These are phyloP conservation scores for Elephas maximus DNA, from an alignment of 2,113 vertebrate genomes.

Conservation along the genomic window DNA sequence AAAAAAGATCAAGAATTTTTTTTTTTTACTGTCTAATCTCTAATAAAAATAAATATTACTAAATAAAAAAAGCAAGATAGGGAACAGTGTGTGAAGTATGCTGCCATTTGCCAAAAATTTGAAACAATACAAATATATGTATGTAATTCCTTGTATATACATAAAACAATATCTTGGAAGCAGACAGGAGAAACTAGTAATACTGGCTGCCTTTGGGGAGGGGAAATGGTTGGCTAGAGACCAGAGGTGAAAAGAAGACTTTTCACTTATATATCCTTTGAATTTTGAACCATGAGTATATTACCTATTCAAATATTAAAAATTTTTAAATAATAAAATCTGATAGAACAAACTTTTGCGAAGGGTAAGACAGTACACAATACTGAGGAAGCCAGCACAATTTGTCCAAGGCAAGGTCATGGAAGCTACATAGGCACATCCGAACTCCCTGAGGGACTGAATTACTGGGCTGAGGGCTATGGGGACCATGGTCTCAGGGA, in stretches of 20 bases:
- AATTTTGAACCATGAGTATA: constrained; percentile 3
- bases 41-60: neutral
- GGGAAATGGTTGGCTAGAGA: neutral
- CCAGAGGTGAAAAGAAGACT: constrained; percentile 3
- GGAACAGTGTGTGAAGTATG: neutral
- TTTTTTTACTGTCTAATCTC: neutral
- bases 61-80: neutral
- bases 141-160: neutral
- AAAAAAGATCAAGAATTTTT: neutral
- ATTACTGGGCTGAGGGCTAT: too few relatives aligned
- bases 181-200: neutral
- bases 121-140: neutral
- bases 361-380: too few relatives aligned
- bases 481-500: too few relatives aligned
- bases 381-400: too few relatives aligned
- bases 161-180: constrained; percentile 40
- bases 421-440: too few relatives aligned
- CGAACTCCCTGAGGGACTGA: too few relatives aligned
- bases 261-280: constrained; percentile 4
- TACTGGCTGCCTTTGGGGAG: neutral
- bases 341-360: neutral
- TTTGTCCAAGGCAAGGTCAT: too few relatives aligned
- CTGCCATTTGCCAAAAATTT: neutral
- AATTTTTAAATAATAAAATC: constrained; percentile 17
- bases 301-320: constrained; percentile 13